Evolutionary conservation across 2,888 invertebrate genomes (phyloP).

Genomic region (Osmoderma eremita): DNA sequence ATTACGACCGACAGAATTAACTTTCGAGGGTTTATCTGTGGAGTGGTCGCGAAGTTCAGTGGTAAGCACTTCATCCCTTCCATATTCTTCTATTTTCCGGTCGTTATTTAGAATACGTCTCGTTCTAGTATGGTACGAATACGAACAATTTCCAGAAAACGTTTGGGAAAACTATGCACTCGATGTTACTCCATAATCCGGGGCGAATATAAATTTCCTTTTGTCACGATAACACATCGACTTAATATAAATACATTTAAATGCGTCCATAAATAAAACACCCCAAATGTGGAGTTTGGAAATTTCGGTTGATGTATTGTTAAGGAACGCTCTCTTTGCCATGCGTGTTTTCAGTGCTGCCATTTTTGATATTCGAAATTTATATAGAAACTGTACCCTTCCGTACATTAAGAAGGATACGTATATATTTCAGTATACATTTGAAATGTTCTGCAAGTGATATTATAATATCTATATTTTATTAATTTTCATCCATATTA

Average conservation of each 20-base stretch:
- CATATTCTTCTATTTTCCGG: slow-evolving; percentile 27
- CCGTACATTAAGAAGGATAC: no score
- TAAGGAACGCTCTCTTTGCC: slow-evolving; percentile 6
- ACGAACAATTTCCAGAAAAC: slow-evolving; percentile 28
- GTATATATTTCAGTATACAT: no score
- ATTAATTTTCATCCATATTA: no score
- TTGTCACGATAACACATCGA: slow-evolving; percentile 42
- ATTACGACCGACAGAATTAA: slow-evolving; percentile 21
- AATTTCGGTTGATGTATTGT: slow-evolving; percentile 16
- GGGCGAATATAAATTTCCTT: slow-evolving; percentile 33
- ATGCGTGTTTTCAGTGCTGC: not conserved
- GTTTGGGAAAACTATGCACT: slow-evolving; percentile 31
- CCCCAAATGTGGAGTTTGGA: not conserved
- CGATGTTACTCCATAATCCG: slow-evolving; percentile 22
- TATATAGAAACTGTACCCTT: no score
- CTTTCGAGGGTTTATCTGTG: slow-evolving; percentile 21
- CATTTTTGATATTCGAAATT: not conserved
- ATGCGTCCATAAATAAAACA: slow-evolving; percentile 41
- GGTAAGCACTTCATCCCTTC: slow-evolving; percentile 14
- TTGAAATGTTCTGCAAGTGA: no score
- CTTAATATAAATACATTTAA: slow-evolving; percentile 41
- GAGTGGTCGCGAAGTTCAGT: slow-evolving; percentile 9
- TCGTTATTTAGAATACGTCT: slow-evolving; percentile 26
- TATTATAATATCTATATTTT: no score
- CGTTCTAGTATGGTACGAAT: slow-evolving; percentile 5